A percentile compares a stretch with the other conserved stretches of the same genome.
Evolutionary conservation across 2,888 invertebrate species (phyloP).

Genomic region (Drosophila formosana): DNA sequence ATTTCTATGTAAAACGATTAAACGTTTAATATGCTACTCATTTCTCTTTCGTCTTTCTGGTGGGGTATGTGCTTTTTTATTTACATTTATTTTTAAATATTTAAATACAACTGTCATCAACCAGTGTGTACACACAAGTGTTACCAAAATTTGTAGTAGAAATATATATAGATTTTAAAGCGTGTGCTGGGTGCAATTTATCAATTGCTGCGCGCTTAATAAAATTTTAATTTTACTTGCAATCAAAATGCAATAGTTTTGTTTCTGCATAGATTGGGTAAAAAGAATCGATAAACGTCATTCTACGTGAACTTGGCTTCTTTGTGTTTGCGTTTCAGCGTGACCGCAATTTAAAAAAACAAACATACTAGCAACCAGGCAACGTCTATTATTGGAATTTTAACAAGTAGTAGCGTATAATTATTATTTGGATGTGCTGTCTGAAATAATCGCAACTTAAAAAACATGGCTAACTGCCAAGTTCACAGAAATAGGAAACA

Average conservation of each 20-base stretch:
- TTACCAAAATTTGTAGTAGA: not conserved
- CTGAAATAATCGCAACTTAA: too few species aligned
- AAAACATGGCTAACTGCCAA: too few species aligned
- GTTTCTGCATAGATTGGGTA: not conserved
- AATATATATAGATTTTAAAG: too few species aligned
- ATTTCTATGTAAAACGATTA: constrained; percentile 31
- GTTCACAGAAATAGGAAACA: too few species aligned
- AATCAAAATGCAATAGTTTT: not conserved
- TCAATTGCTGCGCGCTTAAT: not conserved
- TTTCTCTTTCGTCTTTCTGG: constrained; percentile 6
- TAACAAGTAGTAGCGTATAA: too few species aligned
- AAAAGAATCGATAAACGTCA: not conserved
- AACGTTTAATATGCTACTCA: constrained; percentile 25
- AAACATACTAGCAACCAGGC: too few species aligned
- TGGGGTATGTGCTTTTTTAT: not conserved
- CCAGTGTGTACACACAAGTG: constrained; percentile 24
- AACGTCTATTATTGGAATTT: too few species aligned
- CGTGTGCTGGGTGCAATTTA: not conserved
- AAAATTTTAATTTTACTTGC: not conserved
- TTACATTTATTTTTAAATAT: not conserved
- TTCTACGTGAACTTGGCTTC: not conserved
- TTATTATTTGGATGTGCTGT: too few species aligned
- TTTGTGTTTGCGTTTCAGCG: not conserved
- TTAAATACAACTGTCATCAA: not conserved
- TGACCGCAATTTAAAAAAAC: not conserved